Base-by-base conservation (phyloP, 2,888 invertebrate genomes). In the Crossocerus cetratus region DNA sequence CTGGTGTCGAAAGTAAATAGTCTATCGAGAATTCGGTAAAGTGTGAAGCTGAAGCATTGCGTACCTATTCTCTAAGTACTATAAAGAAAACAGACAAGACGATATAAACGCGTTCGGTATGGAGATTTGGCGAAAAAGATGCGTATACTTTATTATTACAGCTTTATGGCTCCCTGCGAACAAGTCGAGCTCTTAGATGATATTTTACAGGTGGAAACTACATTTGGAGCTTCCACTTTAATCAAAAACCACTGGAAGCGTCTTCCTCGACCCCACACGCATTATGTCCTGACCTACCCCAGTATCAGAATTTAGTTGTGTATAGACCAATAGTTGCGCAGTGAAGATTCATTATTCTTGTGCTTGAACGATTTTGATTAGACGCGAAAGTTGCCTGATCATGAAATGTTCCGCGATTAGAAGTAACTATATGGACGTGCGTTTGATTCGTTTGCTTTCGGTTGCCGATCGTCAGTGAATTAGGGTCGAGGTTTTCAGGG, bases 181-280 rank as follows among this genome's bases (percentile, higher is more conserved):
- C 75, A 73, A 60, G 68, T 69, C 74, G 60, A 71, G 61, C 65
- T 67, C 21, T 65, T 77, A 78, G 76, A 61, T 74, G 64, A 80
- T 82, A 73, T 79, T 75, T 74, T 75, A 70, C 80, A 82, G 64
- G 74, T 68, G 54, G 69, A 72, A 74, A 58, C 62, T 59, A 56
- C 82, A 83, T 81, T 81, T 76, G 80, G 84, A 88, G 86, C 86
- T 87, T 87, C 86, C 87, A 80, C 72, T 82, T 80, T 81, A 80
- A 86, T 82, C 80, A 85, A 84, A 32, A 85, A 83, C 65, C 80
- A 81, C 82, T 84, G 88, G 87, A 86, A 88, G 87, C 84, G 87
- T 88, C 86, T 88, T 88, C 86, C 86, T 83, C 69, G 76, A 69
- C 67, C 76, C 77, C 73, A 60, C 62, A 62, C 57, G 65, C 32